phyloP scores from a whole-genome alignment of 2,113 vertebrate genomes.

The Propithecus coquereli region DNA sequence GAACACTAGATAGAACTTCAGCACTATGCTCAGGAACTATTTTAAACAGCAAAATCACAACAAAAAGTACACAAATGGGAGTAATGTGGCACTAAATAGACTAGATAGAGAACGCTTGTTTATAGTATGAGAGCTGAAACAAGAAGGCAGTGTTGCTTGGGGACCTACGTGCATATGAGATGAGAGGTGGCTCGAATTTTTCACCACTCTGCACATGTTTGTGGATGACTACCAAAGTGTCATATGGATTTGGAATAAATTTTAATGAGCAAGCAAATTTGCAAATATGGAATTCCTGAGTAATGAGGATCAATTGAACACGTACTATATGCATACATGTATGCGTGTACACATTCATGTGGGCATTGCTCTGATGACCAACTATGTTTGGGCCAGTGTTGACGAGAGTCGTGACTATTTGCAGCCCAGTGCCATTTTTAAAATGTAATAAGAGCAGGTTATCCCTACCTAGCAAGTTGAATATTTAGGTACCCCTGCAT shows the following conservation, averaged over 20 bases:
- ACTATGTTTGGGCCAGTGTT: background rate
- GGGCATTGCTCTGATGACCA: background rate
- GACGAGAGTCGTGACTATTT: background rate
- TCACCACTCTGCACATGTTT: background rate
- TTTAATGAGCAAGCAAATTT: background rate
- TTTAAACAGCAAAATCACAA: background rate
- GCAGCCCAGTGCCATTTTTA: background rate
- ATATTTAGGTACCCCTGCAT: background rate
- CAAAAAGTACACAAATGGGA: background rate
- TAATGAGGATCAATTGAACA: background rate
- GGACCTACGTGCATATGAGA: fast-evolving
- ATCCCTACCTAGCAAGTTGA: background rate
- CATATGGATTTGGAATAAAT: background rate
- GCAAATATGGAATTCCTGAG: background rate
- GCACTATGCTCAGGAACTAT: background rate
- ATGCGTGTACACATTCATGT: fast-evolving
- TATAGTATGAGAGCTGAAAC: background rate
- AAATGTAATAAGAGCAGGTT: background rate
- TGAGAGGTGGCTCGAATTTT: fast-evolving
- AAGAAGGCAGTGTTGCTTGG: background rate
- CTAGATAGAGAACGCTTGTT: background rate
- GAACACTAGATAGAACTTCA: background rate
- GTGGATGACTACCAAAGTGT: background rate
- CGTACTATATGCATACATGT: fast-evolving
- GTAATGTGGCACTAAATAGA: background rate